Conservation (phyloP, 2,113 vertebrate genomes). For the Melanostigma gelatinosum region DNA sequence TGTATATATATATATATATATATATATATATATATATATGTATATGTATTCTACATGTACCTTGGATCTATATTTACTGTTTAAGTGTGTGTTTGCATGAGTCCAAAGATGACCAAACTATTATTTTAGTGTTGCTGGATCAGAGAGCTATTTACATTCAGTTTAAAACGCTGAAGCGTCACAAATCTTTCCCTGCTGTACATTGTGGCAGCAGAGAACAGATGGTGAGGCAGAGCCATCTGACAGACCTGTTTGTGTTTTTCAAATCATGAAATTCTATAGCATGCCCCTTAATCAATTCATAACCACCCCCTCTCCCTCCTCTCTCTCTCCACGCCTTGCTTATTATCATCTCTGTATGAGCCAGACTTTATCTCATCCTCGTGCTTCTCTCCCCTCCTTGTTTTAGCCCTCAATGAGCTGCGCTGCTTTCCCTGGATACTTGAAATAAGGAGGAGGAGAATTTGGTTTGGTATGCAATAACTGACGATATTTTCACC, state of each 20-base stretch:
- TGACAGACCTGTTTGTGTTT: conserved; percentile 58
- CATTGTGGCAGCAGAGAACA: conserved; percentile 54
- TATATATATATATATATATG: too few relatives aligned
- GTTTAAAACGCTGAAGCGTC: conserved; percentile 24
- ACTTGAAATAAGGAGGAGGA: conserved; percentile 45
- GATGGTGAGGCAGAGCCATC: conserved; percentile 58
- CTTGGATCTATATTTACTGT: too few relatives aligned
- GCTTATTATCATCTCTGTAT: conserved; percentile 73
- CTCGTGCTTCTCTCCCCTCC: conserved; percentile 52
- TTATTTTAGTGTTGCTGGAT: conserved; percentile 11
- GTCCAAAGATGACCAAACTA: not conserved
- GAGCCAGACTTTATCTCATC: conserved; percentile 72
- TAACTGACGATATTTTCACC: conserved; percentile 34
- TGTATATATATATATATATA: too few relatives aligned
- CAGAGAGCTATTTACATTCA: conserved; percentile 32
- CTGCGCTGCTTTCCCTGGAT: conserved; percentile 42
- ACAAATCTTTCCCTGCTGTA: conserved; percentile 43
- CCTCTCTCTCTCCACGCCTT: conserved; percentile 37
- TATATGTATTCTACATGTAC: too few relatives aligned
- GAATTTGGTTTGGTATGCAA: conserved; percentile 39
- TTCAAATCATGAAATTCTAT: conserved; percentile 65
- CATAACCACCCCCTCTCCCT: conserved; percentile 67
- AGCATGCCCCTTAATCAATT: conserved; percentile 66
- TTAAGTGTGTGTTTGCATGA: not conserved
- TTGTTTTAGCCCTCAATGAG: conserved; percentile 65